Conservation (phyloP, 2,113 vertebrate species). For the Chaetodon auriga region DNA sequence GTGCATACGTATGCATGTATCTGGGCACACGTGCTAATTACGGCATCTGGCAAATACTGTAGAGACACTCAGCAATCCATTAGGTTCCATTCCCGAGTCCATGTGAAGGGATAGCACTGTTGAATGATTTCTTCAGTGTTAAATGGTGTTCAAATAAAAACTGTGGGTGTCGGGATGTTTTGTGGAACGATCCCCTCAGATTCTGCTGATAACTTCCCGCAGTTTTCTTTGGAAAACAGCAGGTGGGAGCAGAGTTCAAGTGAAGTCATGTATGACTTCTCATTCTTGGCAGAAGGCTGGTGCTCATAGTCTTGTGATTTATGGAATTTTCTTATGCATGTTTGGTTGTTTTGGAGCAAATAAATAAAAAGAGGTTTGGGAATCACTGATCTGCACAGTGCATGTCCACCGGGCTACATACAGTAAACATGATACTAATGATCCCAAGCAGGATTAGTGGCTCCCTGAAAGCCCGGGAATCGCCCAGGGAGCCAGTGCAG, state of each 20-base stretch:
- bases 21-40: slow-evolving; percentile 67
- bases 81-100: slow-evolving; percentile 34
- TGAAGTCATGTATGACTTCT: not conserved
- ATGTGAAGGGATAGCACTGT: not conserved
- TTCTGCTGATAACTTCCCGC: slow-evolving; percentile 9
- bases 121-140: slow-evolving; percentile 13
- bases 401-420: not conserved
- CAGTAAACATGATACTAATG: slow-evolving; percentile 24
- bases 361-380: not conserved
- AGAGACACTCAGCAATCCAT: slow-evolving; percentile 70
- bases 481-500: not conserved
- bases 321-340: not conserved
- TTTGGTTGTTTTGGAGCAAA: not conserved
- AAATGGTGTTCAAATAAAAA: slow-evolving; percentile 11
- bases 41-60: slow-evolving; percentile 75
- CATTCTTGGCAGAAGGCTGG: not conserved
- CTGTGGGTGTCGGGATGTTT: not conserved
- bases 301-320: not conserved
- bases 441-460: slow-evolving; percentile 16
- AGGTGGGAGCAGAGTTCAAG: slow-evolving; percentile 74
- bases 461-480: slow-evolving; percentile 22
- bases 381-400: not conserved
- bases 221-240: slow-evolving; percentile 55
- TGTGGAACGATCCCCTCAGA: not conserved
- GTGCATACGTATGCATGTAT: slow-evolving; percentile 21